Percentiles rank a stretch among this genome's conserved stretches.
Conservation (phyloP, 1,140 invertebrate genomes). For the Aphidius ervi region DNA sequence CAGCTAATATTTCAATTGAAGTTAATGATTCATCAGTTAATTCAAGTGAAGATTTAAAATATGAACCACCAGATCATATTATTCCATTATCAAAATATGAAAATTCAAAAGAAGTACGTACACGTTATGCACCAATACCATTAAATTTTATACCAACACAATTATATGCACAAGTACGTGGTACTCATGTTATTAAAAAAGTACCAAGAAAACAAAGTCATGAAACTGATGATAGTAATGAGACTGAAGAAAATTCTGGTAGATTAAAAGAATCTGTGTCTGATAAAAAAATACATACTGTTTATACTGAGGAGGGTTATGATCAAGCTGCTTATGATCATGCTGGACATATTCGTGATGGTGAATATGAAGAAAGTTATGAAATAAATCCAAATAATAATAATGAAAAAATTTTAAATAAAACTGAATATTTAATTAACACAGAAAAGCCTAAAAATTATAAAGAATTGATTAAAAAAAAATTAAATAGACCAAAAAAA, state of each 20-base stretch:
- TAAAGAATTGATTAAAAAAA: neutral
- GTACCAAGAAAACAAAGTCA: constrained; percentile 52
- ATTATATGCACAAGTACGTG: constrained; percentile 65
- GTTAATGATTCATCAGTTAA: constrained; percentile 9
- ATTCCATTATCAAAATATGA: constrained; percentile 50
- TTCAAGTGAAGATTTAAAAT: constrained; percentile 22
- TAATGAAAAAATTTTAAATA: constrained; percentile 3
- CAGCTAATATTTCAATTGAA: neutral
- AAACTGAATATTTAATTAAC: neutral
- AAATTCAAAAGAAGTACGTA: constrained; percentile 44
- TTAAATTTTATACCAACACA: constrained; percentile 63
- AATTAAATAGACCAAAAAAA: neutral
- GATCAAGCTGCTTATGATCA: constrained; percentile 75
- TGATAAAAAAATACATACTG: constrained; percentile 66
- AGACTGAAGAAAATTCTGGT: constrained; percentile 60
- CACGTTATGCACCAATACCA: constrained; percentile 46
- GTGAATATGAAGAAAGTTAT: constrained; percentile 52
- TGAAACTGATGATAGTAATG: constrained; percentile 57
- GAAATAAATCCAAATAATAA: constrained; percentile 29
- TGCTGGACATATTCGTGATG: constrained; percentile 65
- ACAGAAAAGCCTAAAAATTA: neutral
- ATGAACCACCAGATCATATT: constrained; percentile 30
- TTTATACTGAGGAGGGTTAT: constrained; percentile 75
- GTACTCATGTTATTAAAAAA: constrained; percentile 58
- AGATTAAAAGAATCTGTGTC: constrained; percentile 64